phyloP scores from a whole-genome alignment of 2,113 vertebrate genomes.

The Tonatia bakeri region DNA sequence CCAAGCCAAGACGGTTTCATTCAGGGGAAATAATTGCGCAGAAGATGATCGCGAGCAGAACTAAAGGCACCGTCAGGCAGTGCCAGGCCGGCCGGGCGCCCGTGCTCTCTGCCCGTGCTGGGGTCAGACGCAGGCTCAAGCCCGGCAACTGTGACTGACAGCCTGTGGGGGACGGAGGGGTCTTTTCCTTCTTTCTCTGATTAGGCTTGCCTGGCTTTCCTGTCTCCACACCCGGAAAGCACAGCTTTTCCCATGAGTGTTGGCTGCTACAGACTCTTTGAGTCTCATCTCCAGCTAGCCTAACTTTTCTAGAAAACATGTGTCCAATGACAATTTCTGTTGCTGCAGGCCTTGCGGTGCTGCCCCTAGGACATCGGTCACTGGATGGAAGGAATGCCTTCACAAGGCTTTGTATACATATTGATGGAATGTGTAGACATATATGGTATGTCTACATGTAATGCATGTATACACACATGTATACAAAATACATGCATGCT shows the following conservation, averaged over 20 bases:
- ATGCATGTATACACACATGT: background rate
- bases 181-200: background rate
- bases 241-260: background rate
- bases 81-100: slow-evolving; percentile 19
- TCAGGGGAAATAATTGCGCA: slow-evolving; percentile 74
- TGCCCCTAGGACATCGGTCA: background rate
- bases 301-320: background rate
- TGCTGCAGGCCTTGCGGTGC: background rate
- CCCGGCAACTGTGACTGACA: background rate
- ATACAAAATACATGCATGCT: background rate
- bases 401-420: background rate
- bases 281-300: background rate
- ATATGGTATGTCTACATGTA: background rate
- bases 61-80: slow-evolving; percentile 63
- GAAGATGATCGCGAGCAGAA: slow-evolving; percentile 53
- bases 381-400: background rate
- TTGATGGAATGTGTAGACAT: background rate
- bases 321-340: background rate
- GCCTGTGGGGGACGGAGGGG: background rate
- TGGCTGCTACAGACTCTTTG: background rate
- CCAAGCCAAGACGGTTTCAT: slow-evolving; percentile 77
- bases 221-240: background rate
- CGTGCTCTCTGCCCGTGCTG: background rate
- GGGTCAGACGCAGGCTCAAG: background rate
- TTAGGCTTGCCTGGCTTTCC: background rate